These are phyloP conservation scores for Tiliacea aurago DNA, from an alignment of 2,888 invertebrate genomes.

Conservation along the genomic window DNA sequence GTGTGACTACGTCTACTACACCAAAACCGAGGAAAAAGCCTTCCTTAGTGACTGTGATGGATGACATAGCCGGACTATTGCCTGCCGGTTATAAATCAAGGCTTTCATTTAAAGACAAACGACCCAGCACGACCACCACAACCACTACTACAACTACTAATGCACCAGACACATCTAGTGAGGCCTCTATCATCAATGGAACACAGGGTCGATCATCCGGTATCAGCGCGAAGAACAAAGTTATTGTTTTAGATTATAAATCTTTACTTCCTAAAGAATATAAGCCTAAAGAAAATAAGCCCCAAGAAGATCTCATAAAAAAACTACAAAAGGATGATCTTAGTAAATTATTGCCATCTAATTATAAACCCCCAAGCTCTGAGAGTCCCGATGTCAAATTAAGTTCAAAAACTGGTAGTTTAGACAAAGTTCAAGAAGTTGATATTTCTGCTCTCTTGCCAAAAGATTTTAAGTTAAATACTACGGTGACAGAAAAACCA, in stretches of 20 bases:
- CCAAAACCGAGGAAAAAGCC: slow-evolving; percentile 86
- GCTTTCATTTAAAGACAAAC: slow-evolving; percentile 88
- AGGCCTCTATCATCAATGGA: slow-evolving; percentile 77
- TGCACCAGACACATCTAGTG: slow-evolving; percentile 66
- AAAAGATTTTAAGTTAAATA: slow-evolving; percentile 90
- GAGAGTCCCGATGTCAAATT: slow-evolving; percentile 75
- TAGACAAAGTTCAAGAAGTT: slow-evolving; percentile 78
- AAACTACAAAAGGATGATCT: slow-evolving; percentile 90
- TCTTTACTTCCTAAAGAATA: slow-evolving; percentile 90
- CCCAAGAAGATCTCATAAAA: slow-evolving; percentile 83
- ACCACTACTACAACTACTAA: slow-evolving; percentile 74
- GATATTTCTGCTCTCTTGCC: slow-evolving; percentile 92
- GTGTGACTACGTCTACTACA: slow-evolving; percentile 84
- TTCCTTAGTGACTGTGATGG: slow-evolving; percentile 89
- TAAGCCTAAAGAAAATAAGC: slow-evolving; percentile 83
- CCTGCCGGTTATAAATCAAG: slow-evolving; percentile 92
- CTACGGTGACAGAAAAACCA: slow-evolving; percentile 77
- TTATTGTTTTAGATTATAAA: slow-evolving; percentile 89
- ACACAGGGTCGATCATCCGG: slow-evolving; percentile 89
- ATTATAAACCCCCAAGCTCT: slow-evolving; percentile 89
- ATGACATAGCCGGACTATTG: slow-evolving; percentile 91
- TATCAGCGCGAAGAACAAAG: slow-evolving; percentile 90
- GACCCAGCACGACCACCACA: slow-evolving; percentile 87
- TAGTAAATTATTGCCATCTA: slow-evolving; percentile 92
- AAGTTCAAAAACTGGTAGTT: slow-evolving; percentile 75